Conservation (phyloP, 2,888 invertebrate species). For the Pollenia labialis region DNA sequence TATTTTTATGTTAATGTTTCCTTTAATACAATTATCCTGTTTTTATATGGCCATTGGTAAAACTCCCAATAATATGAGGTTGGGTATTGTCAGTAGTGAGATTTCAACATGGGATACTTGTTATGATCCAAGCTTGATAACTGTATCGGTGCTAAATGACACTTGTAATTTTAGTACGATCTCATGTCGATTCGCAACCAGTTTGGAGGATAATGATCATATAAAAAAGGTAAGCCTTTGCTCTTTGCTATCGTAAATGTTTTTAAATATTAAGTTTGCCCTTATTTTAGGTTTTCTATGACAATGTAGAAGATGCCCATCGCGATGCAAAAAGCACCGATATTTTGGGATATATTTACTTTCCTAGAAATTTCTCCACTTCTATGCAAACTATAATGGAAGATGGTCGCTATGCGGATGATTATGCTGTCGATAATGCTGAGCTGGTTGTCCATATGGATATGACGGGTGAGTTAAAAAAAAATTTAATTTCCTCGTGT, state of each 20-base stretch:
- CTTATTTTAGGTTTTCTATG: constrained; percentile 84
- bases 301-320: constrained; percentile 85
- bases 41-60: constrained; percentile 93
- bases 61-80: constrained; percentile 88
- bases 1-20: constrained; percentile 92
- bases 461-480: constrained; percentile 87
- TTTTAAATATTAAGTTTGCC: constrained; percentile 2
- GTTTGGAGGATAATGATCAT: constrained; percentile 85
- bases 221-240: constrained; percentile 82
- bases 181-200: constrained; percentile 87
- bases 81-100: constrained; percentile 93
- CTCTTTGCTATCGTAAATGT: constrained; percentile 40
- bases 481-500: too few relatives aligned
- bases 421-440: constrained; percentile 86
- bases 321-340: constrained; percentile 85
- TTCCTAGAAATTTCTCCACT: constrained; percentile 89
- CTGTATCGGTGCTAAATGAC: constrained; percentile 82
- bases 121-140: constrained; percentile 82
- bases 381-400: constrained; percentile 86
- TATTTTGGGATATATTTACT: constrained; percentile 88
- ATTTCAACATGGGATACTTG: constrained; percentile 84
- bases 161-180: constrained; percentile 86
- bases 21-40: constrained; percentile 90
- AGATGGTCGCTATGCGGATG: constrained; percentile 86
- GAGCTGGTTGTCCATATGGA: constrained; percentile 90